These are phyloP conservation scores for Amaurobius ferox DNA, from an alignment of 2,888 invertebrate genomes.

Conservation along the genomic window DNA sequence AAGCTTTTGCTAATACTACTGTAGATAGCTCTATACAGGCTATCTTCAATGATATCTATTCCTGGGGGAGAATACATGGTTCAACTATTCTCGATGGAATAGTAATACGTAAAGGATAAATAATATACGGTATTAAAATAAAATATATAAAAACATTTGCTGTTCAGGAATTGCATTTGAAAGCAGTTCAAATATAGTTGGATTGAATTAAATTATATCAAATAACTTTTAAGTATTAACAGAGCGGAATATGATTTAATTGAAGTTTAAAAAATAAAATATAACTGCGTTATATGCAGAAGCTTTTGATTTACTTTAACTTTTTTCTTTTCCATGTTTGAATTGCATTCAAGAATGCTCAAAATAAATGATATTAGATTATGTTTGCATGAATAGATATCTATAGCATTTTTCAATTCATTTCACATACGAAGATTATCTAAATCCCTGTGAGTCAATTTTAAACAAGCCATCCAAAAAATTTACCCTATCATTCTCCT, in stretches of 20 bases:
- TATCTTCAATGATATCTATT: slow-evolving; percentile 9
- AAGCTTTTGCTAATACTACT: slow-evolving; percentile 5
- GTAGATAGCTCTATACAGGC: neutral
- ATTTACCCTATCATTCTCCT: neutral
- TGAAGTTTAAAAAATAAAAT: too few relatives aligned
- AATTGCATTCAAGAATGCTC: neutral
- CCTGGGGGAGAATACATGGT: neutral
- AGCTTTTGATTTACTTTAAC: too few relatives aligned
- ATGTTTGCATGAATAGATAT: neutral
- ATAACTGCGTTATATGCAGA: too few relatives aligned
- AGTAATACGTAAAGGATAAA: neutral
- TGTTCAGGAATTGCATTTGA: neutral
- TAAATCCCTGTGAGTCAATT: slow-evolving; percentile 5
- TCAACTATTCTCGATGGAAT: slow-evolving; percentile 3
- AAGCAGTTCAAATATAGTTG: too few relatives aligned
- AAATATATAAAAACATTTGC: neutral
- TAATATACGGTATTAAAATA: too few relatives aligned
- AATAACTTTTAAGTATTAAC: too few relatives aligned
- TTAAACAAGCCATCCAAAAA: slow-evolving; percentile 6
- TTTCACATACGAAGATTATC: neutral
- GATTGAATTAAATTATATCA: too few relatives aligned
- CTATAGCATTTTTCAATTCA: neutral
- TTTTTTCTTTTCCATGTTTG: neutral
- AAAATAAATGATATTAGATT: neutral
- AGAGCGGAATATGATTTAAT: too few relatives aligned